Percentiles rank a stretch among this genome's conserved stretches.
Conservation (phyloP, 2,113 vertebrate species). For the Heptranchias perlo region DNA sequence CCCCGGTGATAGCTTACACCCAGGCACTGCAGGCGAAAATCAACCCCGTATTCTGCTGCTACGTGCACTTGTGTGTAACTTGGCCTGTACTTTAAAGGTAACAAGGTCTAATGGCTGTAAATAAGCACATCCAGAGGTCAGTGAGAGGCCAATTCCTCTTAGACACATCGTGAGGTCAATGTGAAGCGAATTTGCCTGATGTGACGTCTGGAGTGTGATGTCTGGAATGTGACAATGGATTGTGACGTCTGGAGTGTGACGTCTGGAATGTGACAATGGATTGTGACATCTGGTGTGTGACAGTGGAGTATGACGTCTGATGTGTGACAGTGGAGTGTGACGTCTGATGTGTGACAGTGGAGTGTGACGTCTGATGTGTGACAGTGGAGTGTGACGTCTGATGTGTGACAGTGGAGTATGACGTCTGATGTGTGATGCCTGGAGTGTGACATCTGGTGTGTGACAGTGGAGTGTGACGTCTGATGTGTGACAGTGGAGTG, state of each 20-base stretch:
- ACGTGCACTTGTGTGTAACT: background rate
- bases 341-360: background rate
- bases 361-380: background rate
- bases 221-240: no score
- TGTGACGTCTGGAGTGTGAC: no score
- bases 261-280: no score
- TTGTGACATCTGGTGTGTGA: no score
- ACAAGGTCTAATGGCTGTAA: background rate
- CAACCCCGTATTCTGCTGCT: background rate
- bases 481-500: no score
- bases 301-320: no score
- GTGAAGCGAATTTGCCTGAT: background rate
- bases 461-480: no score
- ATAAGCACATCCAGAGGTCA: background rate
- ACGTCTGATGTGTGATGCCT: no score
- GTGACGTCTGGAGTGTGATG: background rate
- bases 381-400: no score
- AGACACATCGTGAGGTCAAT: background rate
- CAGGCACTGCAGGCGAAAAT: background rate
- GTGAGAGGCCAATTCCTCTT: background rate
- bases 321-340: no score
- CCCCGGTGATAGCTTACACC: background rate
- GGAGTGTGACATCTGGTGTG: no score
- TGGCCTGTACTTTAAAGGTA: background rate
- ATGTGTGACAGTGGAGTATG: no score